Evolutionary conservation across 2,888 invertebrate species (phyloP).

Genomic region (Apodemia zela): DNA sequence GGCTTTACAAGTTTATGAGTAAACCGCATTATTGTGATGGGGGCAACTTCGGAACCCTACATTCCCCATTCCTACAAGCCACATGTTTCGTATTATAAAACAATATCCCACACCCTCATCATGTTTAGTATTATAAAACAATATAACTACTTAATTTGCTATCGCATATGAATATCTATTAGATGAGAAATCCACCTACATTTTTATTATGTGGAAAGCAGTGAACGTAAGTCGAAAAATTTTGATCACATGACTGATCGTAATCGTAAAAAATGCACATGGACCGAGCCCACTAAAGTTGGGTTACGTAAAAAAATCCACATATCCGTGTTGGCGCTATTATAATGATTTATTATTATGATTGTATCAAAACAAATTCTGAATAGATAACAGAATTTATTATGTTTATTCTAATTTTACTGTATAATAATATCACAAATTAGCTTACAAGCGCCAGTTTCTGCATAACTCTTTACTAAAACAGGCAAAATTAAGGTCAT

Average conservation of each 20-base stretch:
- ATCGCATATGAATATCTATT: not conserved
- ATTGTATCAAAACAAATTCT: not conserved
- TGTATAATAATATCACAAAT: too few relatives aligned
- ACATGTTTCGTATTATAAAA: too few relatives aligned
- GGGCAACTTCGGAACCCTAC: too few relatives aligned
- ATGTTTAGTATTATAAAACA: too few relatives aligned
- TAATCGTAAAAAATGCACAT: not conserved
- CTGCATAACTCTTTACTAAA: too few relatives aligned
- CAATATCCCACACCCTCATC: too few relatives aligned
- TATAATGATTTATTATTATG: not conserved
- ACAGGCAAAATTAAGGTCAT: too few relatives aligned
- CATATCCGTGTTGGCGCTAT: constrained; percentile 8
- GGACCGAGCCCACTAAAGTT: not conserved
- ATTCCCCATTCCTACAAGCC: too few relatives aligned
- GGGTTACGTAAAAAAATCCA: constrained; percentile 3
- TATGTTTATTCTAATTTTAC: not conserved
- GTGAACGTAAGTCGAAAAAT: not conserved
- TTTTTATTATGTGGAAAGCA: not conserved
- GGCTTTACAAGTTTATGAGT: too few relatives aligned
- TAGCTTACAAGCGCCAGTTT: too few relatives aligned
- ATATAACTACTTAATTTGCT: too few relatives aligned
- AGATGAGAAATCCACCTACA: not conserved
- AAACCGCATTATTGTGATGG: too few relatives aligned
- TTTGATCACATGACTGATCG: constrained; percentile 5
- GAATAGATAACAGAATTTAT: not conserved